Conservation (phyloP, 2,797 vertebrate genomes). For the Tapera naevia region DNA sequence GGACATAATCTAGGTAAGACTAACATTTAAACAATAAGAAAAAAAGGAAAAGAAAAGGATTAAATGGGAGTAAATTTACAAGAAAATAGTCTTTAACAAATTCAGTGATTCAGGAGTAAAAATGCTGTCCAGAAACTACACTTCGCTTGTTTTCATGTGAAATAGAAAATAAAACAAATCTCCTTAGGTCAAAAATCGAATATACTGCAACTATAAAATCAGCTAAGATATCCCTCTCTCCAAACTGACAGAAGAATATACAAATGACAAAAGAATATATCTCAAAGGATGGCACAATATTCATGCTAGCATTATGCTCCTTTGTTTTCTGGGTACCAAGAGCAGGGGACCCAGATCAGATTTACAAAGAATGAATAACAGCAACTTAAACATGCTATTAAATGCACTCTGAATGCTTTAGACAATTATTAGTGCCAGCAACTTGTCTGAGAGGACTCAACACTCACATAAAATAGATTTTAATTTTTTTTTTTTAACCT, state of each 20-base stretch:
- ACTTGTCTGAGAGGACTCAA: not conserved
- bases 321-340: not conserved
- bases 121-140: not conserved
- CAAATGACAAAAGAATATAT: fast-evolving
- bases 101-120: not conserved
- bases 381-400: not conserved
- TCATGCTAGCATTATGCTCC: not conserved
- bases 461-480: not conserved
- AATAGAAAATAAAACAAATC: not conserved
- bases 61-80: not conserved
- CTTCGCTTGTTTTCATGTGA: not conserved
- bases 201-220: not conserved
- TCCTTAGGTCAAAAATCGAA: not conserved
- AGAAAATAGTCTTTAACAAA: not conserved
- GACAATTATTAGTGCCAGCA: not conserved
- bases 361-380: not conserved
- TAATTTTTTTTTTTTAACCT: not conserved
- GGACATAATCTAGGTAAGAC: not conserved
- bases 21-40: not conserved
- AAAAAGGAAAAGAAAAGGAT: not conserved
- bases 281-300: not conserved
- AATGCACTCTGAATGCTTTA: not conserved
- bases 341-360: not conserved
- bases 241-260: not conserved
- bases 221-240: not conserved